Percentiles rank a stretch among this genome's conserved stretches.
These are phyloP conservation scores for Arctocebus calabarensis DNA, from an alignment of 2,797 vertebrate species.

Conservation along the genomic window DNA sequence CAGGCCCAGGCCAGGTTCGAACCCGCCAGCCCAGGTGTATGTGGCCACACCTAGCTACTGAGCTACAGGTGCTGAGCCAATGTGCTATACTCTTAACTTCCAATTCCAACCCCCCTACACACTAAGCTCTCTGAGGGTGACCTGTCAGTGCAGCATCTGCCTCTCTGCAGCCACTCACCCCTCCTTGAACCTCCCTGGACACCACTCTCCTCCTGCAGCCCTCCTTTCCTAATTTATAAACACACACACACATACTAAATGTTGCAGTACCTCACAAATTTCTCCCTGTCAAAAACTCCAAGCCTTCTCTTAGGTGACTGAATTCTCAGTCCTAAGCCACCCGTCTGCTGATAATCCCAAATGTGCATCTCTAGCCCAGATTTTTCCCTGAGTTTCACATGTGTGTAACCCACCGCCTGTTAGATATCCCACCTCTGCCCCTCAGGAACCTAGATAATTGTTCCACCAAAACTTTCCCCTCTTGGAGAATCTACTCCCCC, in stretches of 20 bases:
- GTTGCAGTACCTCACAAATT: background rate
- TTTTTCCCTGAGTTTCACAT: background rate
- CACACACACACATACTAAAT: background rate
- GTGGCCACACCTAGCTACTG: too few species aligned
- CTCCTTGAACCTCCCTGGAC: background rate
- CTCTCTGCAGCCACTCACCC: background rate
- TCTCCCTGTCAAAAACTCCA: background rate
- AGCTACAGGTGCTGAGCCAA: too few species aligned
- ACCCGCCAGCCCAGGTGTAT: too few species aligned
- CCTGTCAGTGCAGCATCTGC: too few species aligned
- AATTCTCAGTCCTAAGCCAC: background rate
- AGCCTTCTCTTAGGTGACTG: background rate
- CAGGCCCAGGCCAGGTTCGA: too few species aligned
- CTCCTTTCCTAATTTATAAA: too few species aligned
- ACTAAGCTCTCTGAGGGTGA: background rate
- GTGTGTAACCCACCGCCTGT: background rate
- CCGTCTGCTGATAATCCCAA: background rate
- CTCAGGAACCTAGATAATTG: background rate
- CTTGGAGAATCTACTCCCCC: background rate
- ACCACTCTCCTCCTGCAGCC: background rate
- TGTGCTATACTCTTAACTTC: background rate
- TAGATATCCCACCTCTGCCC: too few species aligned
- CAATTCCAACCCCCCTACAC: background rate
- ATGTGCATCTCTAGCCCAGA: background rate
- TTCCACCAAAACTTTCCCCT: too few species aligned